phyloP scores from a whole-genome alignment of 2,113 vertebrate genomes.

The Heterotilapia buettikoferi region DNA sequence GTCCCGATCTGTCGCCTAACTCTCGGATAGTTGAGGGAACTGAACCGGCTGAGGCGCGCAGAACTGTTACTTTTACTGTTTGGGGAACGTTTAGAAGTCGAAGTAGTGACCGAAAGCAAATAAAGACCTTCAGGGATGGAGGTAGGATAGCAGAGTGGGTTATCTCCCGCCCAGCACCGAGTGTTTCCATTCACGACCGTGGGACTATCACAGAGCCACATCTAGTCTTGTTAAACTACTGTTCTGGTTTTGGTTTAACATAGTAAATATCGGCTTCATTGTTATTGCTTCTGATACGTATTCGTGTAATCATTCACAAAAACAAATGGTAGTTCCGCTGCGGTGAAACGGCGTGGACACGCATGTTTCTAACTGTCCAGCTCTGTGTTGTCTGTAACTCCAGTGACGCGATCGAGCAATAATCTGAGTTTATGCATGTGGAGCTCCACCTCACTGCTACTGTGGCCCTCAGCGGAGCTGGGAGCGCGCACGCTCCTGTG shows the following conservation, averaged over 20 bases:
- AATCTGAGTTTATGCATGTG: conserved; percentile 6
- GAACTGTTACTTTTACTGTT: background rate
- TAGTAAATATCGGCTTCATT: background rate
- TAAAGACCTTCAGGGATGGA: background rate
- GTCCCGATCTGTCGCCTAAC: background rate
- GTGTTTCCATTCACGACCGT: background rate
- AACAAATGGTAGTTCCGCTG: background rate
- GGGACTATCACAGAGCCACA: background rate
- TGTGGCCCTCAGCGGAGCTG: background rate
- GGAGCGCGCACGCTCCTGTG: background rate
- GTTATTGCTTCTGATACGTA: background rate
- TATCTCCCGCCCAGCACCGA: background rate
- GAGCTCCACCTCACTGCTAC: background rate
- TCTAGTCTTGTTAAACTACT: background rate
- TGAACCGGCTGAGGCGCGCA: background rate
- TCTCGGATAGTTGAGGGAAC: background rate
- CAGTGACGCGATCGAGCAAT: background rate
- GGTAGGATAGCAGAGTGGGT: background rate
- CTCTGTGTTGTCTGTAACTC: background rate
- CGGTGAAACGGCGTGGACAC: background rate
- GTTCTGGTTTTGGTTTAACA: background rate
- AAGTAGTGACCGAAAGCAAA: background rate
- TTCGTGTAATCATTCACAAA: background rate
- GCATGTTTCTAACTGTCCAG: background rate
- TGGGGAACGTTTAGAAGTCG: background rate